A percentile compares a stretch with the other conserved stretches of the same genome.
Evolutionary conservation across 2,888 invertebrate genomes (phyloP).

Genomic region (Nycteola revayana): DNA sequence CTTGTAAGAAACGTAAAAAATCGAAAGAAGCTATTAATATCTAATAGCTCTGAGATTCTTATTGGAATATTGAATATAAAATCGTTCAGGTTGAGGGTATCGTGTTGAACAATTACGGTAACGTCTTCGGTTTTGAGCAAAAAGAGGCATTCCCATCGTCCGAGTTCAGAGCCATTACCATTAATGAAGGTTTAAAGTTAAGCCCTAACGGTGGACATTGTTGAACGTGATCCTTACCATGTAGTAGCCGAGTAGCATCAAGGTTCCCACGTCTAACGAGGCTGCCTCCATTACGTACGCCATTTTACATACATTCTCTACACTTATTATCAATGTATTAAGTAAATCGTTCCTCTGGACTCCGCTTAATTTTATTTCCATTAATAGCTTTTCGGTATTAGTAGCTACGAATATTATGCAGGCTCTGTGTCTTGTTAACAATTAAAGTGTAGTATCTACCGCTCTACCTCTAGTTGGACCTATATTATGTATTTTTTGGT

Average conservation of each 20-base stretch:
- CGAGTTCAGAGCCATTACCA: conserved; percentile 67
- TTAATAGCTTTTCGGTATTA: conserved; percentile 70
- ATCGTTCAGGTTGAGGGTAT: conserved; percentile 3
- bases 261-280: conserved; percentile 80
- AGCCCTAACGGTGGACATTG: conserved; percentile 74
- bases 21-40: conserved; percentile 7
- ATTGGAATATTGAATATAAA: conserved; percentile 8
- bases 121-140: conserved; percentile 50
- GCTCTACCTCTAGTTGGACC: too few species aligned
- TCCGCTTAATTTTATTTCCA: conserved; percentile 72
- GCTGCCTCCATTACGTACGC: conserved; percentile 72
- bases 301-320: conserved; percentile 73
- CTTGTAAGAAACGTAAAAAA: conserved; percentile 18
- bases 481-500: too few species aligned
- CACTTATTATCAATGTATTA: conserved; percentile 78
- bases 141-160: conserved; percentile 66
- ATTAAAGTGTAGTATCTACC: conserved; percentile 14
- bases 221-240: conserved; percentile 63
- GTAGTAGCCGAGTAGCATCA: conserved; percentile 49
- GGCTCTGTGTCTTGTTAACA: conserved; percentile 19
- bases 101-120: conserved; percentile 61
- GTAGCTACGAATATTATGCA: conserved; percentile 17
- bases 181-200: conserved; percentile 71
- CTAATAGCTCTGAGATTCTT: conserved; percentile 15
- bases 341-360: conserved; percentile 69